These are phyloP conservation scores for Monoplex corrugatus DNA, from an alignment of 2,888 invertebrate genomes.

Conservation along the genomic window DNA sequence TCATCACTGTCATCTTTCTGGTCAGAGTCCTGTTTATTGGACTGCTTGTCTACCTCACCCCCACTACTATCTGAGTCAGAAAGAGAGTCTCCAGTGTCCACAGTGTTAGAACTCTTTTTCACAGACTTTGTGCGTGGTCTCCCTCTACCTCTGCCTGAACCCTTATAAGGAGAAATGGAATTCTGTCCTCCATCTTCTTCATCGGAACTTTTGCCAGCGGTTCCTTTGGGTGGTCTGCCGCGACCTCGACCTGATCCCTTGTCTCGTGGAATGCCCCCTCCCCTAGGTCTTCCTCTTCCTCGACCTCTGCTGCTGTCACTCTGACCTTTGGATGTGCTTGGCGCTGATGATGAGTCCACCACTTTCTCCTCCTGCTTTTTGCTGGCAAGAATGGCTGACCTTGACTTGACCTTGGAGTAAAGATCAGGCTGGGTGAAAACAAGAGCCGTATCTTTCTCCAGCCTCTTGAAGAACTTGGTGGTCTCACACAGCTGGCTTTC, in stretches of 20 bases:
- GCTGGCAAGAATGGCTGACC: conserved; percentile 14
- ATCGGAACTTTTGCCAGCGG: neutral
- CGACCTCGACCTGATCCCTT: neutral
- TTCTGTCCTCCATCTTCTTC: neutral
- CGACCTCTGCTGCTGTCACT: neutral
- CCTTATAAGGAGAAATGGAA: neutral
- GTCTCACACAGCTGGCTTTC: conserved; percentile 32
- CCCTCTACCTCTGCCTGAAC: neutral
- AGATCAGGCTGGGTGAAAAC: conserved; percentile 39
- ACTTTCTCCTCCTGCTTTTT: conserved; percentile 12
- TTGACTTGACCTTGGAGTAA: conserved; percentile 46
- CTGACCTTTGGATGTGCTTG: neutral
- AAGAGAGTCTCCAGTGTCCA: too few relatives aligned
- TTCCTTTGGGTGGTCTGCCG: neutral
- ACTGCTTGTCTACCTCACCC: neutral
- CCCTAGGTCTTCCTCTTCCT: neutral
- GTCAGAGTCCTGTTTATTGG: neutral
- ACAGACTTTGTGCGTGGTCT: neutral
- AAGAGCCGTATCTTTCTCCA: conserved; percentile 39
- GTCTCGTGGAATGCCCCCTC: neutral
- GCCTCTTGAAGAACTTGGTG: conserved; percentile 38
- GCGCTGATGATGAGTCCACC: neutral
- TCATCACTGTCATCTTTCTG: neutral
- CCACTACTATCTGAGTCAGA: neutral
- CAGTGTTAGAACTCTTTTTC: neutral